Evolutionary conservation across 2,797 vertebrate species (phyloP).

Genomic region (Sorex maritimensis): DNA sequence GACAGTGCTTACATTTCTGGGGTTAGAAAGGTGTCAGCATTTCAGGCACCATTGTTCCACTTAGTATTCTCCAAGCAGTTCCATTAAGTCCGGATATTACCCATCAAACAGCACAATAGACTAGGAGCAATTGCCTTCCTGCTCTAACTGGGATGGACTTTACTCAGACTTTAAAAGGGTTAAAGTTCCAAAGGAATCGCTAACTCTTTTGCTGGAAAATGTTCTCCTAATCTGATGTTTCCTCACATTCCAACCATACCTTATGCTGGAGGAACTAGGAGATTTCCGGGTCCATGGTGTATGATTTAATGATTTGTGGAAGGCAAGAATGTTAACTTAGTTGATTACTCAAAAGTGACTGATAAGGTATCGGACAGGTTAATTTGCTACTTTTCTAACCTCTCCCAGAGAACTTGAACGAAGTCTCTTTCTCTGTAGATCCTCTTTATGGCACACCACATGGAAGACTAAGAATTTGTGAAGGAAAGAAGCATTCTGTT

Average conservation of each 20-base stretch:
- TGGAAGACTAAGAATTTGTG: not conserved
- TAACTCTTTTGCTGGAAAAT: constrained; percentile 80
- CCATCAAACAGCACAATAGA: constrained; percentile 40
- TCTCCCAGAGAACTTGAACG: constrained; percentile 78
- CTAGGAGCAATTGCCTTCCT: constrained; percentile 54
- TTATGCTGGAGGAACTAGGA: constrained; percentile 71
- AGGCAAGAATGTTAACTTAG: constrained; percentile 82
- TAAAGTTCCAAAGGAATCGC: constrained; percentile 75
- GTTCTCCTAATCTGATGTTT: constrained; percentile 74
- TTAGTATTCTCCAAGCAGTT: constrained; percentile 34
- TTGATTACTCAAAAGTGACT: constrained; percentile 78
- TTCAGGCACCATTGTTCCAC: constrained; percentile 19
- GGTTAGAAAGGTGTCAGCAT: not conserved
- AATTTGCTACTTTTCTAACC: constrained; percentile 80
- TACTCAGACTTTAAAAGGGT: constrained; percentile 78
- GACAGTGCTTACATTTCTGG: not conserved
- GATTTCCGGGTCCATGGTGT: constrained; percentile 70
- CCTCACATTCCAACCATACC: constrained; percentile 80
- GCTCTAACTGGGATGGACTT: constrained; percentile 73
- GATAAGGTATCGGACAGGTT: constrained; percentile 83
- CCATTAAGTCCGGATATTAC: constrained; percentile 12
- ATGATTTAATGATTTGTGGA: constrained; percentile 83
- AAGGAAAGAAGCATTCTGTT: constrained; percentile 28
- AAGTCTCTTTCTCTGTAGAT: constrained; percentile 56
- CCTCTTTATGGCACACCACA: constrained; percentile 44